Base-by-base conservation (phyloP, 2,797 vertebrate genomes). In the Poecile montanus region DNA sequence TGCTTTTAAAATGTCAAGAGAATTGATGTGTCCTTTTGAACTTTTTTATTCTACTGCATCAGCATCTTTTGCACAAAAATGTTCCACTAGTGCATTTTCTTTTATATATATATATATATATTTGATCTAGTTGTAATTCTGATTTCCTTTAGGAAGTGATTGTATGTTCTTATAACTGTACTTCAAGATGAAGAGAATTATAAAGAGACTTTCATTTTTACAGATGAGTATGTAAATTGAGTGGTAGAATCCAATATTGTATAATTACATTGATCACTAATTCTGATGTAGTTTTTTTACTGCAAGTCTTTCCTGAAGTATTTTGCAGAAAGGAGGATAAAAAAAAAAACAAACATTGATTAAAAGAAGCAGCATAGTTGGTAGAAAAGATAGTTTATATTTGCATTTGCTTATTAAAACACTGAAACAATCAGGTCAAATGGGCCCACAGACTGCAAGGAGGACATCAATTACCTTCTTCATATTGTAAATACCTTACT, bases 241-340 rank as follows among this genome's bases (percentile, higher is more conserved):
- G 68, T 27, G 26, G 38, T 60, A 19, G 19, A 93, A 94, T 88
- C 72, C 85, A 93, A 89, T 88, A 92, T 15, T 75, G 36, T 62
- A 91, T 85, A 91, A 96, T 91, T 83, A 56, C 45, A 85, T 91
- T 48, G 68, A 93, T 91, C 56, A 20, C 47, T 66, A 53, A 83
- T 44, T 57, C 89, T 84, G 65, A 89, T 74, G 79, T 72, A 47
- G 40, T 54, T 93, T 91, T 73, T 19, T 73, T 88, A 40, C 66
- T 89, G 8, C 34, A 89, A 88, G 27, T 44, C 44, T 75, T 27
- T 75, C n/a, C 56, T 60, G 47, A 89, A 85, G 53, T 73, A 66
- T 77, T 72, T 78, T 30, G n/a, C 21, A 67, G 78, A 71, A 82
- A 85, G 57, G 16, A 56, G 21, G n/a, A 82, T 82, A 14, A 82